Conservation (phyloP, 2,888 invertebrate species). For the Zhuqinia jingwanae region DNA sequence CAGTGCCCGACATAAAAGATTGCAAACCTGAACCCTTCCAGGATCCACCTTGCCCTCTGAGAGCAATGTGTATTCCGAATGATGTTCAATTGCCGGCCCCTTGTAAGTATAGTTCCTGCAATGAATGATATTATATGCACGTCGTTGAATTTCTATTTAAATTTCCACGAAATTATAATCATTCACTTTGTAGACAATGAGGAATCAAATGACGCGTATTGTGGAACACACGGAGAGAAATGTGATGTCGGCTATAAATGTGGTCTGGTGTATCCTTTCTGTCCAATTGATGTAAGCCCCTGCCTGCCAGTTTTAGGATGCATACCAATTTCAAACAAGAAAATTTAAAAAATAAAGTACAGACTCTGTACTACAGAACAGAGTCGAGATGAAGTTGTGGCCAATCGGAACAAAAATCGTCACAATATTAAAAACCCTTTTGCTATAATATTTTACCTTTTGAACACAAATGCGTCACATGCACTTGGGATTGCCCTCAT, state of each 20-base stretch:
- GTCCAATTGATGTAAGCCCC: background rate
- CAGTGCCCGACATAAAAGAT: background rate
- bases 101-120: background rate
- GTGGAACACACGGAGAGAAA: background rate
- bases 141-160: no score
- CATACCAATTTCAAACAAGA: background rate
- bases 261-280: background rate
- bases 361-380: no score
- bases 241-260: conserved; percentile 18
- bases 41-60: background rate
- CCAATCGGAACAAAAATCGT: no score
- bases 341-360: no score
- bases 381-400: no score
- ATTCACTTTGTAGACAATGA: background rate
- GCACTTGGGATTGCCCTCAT: no score
- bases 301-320: conserved; percentile 25
- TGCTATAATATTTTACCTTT: no score
- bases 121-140: background rate
- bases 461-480: no score
- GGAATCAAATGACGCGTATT: background rate
- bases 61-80: conserved; percentile 21
- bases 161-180: no score
- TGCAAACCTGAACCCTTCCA: background rate
- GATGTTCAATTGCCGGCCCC: background rate
- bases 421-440: no score